These are phyloP conservation scores for Sigmodon hispidus DNA, from an alignment of 2,113 vertebrate genomes.

Conservation along the genomic window DNA sequence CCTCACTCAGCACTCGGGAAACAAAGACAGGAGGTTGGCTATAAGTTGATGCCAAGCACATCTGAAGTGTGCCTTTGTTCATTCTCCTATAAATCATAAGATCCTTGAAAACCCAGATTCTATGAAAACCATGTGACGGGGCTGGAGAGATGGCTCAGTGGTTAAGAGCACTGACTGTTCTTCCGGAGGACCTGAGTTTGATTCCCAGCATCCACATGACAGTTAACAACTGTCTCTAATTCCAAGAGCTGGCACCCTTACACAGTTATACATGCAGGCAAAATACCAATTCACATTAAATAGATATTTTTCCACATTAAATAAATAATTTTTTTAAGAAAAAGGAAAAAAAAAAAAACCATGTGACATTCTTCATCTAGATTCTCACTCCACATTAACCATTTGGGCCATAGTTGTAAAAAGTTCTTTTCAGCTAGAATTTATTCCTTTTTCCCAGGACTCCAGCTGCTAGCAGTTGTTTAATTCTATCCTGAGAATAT, in stretches of 20 bases:
- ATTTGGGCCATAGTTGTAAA: not conserved
- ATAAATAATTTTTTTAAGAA: too few species aligned
- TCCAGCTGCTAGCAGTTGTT: not conserved
- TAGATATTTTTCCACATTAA: too few species aligned
- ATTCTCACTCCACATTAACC: not conserved
- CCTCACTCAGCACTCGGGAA: not conserved
- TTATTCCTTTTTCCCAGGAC: not conserved
- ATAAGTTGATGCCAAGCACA: not conserved
- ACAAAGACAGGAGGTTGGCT: not conserved
- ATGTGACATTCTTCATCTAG: not conserved
- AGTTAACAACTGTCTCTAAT: too few species aligned
- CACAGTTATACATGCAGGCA: too few species aligned
- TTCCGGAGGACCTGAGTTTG: too few species aligned
- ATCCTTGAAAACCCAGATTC: slow-evolving; percentile 26
- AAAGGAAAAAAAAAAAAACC: too few species aligned
- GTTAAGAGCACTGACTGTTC: too few species aligned
- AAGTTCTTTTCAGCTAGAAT: not conserved
- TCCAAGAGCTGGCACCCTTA: too few species aligned
- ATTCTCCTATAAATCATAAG: not conserved
- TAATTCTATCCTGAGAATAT: slow-evolving; percentile 21
- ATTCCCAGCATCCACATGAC: too few species aligned
- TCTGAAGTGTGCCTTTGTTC: not conserved
- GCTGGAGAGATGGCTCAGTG: too few species aligned
- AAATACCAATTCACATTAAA: too few species aligned
- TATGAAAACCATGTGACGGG: not conserved